Conservation (phyloP, 2,888 invertebrate species). For the Fragum fragum region DNA sequence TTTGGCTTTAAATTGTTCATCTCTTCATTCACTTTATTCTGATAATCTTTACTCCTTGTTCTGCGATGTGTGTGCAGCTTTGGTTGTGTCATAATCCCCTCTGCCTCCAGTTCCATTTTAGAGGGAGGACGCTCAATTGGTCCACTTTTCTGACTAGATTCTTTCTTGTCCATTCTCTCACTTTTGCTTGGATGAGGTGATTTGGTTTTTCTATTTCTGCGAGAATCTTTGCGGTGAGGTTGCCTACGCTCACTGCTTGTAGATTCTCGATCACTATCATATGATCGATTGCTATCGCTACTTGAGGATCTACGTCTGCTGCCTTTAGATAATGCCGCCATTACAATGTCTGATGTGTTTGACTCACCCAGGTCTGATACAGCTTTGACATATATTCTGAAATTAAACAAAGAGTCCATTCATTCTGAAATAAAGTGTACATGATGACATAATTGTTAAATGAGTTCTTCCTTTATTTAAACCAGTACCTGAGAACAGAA, state of each 20-base stretch:
- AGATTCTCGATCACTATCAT: constrained; percentile 78
- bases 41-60: constrained; percentile 69
- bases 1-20: constrained; percentile 57
- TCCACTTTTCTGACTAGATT: constrained; percentile 61
- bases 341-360: constrained; percentile 80
- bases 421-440: too few relatives aligned
- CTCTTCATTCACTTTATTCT: constrained; percentile 46
- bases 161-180: constrained; percentile 52
- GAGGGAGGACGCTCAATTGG: constrained; percentile 63
- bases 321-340: constrained; percentile 75
- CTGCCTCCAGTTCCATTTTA: constrained; percentile 60
- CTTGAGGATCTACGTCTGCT: constrained; percentile 63
- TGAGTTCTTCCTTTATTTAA: too few relatives aligned
- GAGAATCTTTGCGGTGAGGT: constrained; percentile 62
- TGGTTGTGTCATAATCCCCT: constrained; percentile 73
- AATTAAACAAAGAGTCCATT: too few relatives aligned
- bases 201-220: constrained; percentile 56
- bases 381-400: constrained; percentile 82
- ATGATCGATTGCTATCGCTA: constrained; percentile 74
- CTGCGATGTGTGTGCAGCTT: constrained; percentile 76
- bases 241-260: constrained; percentile 73
- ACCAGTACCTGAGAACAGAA: too few relatives aligned
- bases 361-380: constrained; percentile 84
- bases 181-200: constrained; percentile 60
- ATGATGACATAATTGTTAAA: too few relatives aligned